Base-by-base conservation (phyloP, 2,113 vertebrate species). In the Bungarus multicinctus region DNA sequence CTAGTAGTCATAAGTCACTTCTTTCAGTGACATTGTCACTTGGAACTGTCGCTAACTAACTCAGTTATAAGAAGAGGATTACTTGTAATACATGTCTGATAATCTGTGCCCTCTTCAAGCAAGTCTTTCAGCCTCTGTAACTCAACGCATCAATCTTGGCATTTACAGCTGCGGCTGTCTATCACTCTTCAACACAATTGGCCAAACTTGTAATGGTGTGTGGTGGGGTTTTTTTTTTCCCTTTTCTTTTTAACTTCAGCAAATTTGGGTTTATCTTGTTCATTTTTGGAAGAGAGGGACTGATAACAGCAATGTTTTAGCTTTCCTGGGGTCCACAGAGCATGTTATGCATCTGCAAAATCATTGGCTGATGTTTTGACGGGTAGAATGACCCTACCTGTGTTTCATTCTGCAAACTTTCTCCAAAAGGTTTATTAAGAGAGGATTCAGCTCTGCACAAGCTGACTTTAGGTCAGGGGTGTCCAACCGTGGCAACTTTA, bases 151-250 rank as follows among this genome's bases (percentile, higher is more conserved):
- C 90, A 16, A 27, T 47, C 90, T 92, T 93, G 91, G 52, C 81
- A 94, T 92, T 91, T 92, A 90, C 39, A 94, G 93, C 94, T 91
- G 58, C 50, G 25, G 6, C 25, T 94, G 86, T 94, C 87, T 45
- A 25, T 89, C 86, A 55, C 52, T 74, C 92, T 92, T 92, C 64
- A n/a, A 87, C 45, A 45, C 11, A 10, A 52, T 52, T 52, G 50
- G 50, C 50, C 50, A 52, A 52, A 45, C 3, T 45, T 45, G 45
- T 45, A 45, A 45, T 45, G 45, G 45, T 45, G 45, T 5, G 45
- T 4, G 45, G 45, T 45, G 45, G 45, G 4, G 4, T 45, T 45
- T 45, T 5, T 45, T 45, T 0, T 45, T 45, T 5, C 3, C 43
- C 43, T 45, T 45, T 45, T 5, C 45, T 45, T 45, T 45, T 45